These are phyloP conservation scores for Nycticebus coucang DNA, from an alignment of 2,113 vertebrate species.

Conservation along the genomic window DNA sequence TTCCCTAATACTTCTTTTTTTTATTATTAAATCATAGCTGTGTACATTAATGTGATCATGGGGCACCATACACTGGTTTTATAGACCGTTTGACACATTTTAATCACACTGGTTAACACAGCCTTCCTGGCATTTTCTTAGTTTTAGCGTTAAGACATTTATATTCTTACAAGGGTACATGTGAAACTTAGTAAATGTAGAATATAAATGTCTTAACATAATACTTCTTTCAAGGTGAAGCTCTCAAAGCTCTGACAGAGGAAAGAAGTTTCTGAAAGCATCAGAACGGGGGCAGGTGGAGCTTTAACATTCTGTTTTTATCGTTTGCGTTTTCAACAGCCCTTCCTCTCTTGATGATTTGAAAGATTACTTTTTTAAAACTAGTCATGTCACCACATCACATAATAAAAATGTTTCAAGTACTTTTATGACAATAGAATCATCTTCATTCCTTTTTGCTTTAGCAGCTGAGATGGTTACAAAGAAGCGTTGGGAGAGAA, in stretches of 20 bases:
- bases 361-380: slow-evolving; percentile 61
- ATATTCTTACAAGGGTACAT: no score
- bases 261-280: not conserved
- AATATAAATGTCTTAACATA: no score
- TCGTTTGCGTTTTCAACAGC: slow-evolving; percentile 18
- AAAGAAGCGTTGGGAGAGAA: not conserved
- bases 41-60: no score
- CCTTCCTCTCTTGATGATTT: slow-evolving; percentile 51
- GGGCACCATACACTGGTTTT: no score
- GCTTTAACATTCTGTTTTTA: slow-evolving; percentile 60
- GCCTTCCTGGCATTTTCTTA: no score
- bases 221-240: slow-evolving; percentile 1
- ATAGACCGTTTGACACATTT: no score
- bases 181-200: no score
- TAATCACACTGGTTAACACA: no score
- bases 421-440: slow-evolving; percentile 61
- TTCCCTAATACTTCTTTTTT: not conserved
- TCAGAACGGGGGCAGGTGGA: slow-evolving; percentile 31
- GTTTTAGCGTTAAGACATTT: no score
- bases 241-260: slow-evolving; percentile 33
- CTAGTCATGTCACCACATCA: slow-evolving; percentile 20
- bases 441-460: slow-evolving; percentile 45
- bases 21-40: no score
- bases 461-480: slow-evolving; percentile 37
- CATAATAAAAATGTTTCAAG: slow-evolving; percentile 54